Base-by-base conservation (phyloP, 2,797 vertebrate species). In the Pangasius larnaudii region DNA sequence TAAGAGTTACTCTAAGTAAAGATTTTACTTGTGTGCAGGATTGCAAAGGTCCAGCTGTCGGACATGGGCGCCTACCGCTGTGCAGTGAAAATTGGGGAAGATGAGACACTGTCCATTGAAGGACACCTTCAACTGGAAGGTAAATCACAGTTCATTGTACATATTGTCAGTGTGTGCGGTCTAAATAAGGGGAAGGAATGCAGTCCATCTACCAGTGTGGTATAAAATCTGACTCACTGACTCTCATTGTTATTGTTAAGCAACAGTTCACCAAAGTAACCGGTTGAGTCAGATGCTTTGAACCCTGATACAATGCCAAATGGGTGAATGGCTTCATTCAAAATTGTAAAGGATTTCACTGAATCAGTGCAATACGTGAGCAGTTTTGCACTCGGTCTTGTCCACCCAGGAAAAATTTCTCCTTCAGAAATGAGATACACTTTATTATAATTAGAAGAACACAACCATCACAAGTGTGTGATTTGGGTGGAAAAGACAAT, bases 121-220 rank as follows among this genome's bases (percentile, higher is more conserved):
- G 97, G 97, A 10, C 94, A 94, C 49, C 93, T 98, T 78, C 93
- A 96, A 82, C 93, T 98, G 89, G 98, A 98, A 92, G 97, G 98
- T 98, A 93, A 95, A 94, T 89, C 72, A 79, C 24, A 19, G 24
- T 71, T 56, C 58, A 30, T 24, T 42, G 39, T 85, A 22, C 49
- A 13, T 69, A 39, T 71, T 22, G 63, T 72, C 42, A 42, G 30
- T 53, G 2, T 81, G 61, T 77, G 27, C 69, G 9, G 39, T 36
- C 67, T 81, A 27, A 39, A 77, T 46, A 82, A 58, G 83, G 56
- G 33, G 39, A 86, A 61, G 59, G 85, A 83, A 83, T 86, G 58
- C 33, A 56, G 67, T 67, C 6, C 30, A 27, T 82, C 16, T 58
- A 42, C 24, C 13, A 7, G 59, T n/a, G 53, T 61, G 46, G 3